These are phyloP conservation scores for Margarornis squamiger DNA, from an alignment of 2,797 vertebrate species.

Conservation along the genomic window DNA sequence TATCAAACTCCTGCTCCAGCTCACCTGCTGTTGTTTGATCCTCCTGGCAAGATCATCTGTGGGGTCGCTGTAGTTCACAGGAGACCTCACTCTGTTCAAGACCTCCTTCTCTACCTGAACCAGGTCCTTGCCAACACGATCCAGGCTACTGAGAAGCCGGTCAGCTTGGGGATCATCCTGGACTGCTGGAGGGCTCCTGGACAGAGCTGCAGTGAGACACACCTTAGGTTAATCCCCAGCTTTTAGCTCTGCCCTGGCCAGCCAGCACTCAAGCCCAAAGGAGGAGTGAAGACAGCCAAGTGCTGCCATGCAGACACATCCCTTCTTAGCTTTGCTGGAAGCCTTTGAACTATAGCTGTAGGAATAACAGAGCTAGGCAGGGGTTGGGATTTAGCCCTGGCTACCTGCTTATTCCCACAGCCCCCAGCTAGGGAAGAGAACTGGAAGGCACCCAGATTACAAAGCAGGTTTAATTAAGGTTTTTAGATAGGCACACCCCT, in stretches of 20 bases:
- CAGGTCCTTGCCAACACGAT: conserved; percentile 81
- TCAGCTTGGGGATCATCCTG: conserved; percentile 78
- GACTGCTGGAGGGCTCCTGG: conserved; percentile 5
- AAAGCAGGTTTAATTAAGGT: not conserved
- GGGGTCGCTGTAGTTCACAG: conserved; percentile 79
- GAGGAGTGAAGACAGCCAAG: not conserved
- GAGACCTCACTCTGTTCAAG: conserved; percentile 81
- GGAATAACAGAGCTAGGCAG: not conserved
- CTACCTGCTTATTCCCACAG: not conserved
- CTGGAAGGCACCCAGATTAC: not conserved
- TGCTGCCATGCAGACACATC: not conserved
- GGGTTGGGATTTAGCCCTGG: not conserved
- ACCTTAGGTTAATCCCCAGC: not conserved
- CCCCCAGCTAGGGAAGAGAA: not conserved
- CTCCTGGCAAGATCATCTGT: conserved; percentile 83
- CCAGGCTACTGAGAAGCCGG: conserved; percentile 80
- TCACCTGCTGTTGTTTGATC: conserved; percentile 88
- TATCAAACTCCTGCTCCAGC: not conserved
- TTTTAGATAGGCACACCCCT: not conserved
- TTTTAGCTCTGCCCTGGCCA: not conserved
- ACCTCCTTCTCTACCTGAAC: conserved; percentile 79
- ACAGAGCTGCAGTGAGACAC: conserved; percentile 11
- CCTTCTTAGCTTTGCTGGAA: not conserved
- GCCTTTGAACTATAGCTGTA: not conserved
- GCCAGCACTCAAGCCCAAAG: not conserved